These are phyloP conservation scores for Silurus glanis DNA, from an alignment of 2,113 vertebrate genomes.

Conservation along the genomic window DNA sequence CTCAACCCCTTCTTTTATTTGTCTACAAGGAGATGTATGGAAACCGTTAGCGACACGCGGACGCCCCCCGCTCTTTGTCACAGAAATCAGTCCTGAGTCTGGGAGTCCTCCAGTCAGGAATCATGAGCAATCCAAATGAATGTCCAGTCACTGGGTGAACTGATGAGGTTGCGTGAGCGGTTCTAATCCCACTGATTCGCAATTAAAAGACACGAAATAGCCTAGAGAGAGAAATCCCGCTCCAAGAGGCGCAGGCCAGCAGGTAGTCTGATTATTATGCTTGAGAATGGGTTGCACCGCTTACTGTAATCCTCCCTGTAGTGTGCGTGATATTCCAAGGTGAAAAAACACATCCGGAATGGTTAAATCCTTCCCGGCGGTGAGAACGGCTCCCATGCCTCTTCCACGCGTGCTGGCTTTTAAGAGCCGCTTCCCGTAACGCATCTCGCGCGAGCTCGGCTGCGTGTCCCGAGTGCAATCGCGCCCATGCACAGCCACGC, in stretches of 20 bases:
- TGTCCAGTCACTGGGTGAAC: not conserved
- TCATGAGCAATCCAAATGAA: not conserved
- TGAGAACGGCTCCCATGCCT: not conserved
- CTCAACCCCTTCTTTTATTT: not conserved
- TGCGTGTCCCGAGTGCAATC: constrained; percentile 49
- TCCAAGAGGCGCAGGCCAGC: constrained; percentile 21
- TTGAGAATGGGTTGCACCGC: not conserved
- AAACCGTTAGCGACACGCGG: constrained; percentile 6
- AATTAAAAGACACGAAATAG: not conserved
- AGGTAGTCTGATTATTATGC: not conserved
- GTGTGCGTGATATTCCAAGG: not conserved
- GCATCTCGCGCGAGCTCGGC: constrained; percentile 44
- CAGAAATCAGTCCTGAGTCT: not conserved
- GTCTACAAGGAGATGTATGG: not conserved
- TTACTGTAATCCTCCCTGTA: not conserved
- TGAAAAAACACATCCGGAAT: not conserved
- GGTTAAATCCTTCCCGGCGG: not conserved
- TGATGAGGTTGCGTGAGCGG: constrained; percentile 34
- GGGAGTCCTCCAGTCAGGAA: not conserved
- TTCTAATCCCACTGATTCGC: constrained; percentile 18
- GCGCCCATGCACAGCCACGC: constrained; percentile 33
- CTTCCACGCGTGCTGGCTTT: constrained; percentile 32
- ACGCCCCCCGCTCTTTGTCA: constrained; percentile 11
- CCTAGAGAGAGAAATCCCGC: not conserved
- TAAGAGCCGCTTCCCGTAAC: constrained; percentile 41